Evolutionary conservation across 2,888 invertebrate species (phyloP), one percentile per base, ranked within the genome.

Genomic region (Lasius fuliginosus): DNA sequence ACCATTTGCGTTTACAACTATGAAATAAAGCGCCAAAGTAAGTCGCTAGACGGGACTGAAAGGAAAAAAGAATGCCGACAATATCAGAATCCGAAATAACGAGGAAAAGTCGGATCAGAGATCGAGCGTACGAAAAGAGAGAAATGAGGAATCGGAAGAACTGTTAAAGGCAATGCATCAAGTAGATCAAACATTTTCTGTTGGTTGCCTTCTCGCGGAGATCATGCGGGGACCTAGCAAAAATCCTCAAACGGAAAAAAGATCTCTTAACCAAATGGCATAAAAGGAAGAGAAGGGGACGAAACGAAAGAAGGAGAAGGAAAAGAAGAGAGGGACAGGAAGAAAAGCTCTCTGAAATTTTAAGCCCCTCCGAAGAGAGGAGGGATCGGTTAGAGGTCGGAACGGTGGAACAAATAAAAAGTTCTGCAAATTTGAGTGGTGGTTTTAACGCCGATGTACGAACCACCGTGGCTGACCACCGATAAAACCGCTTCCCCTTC

Each of bases 361-460:
- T 89, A 84, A 87, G 87, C 75, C 75, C 36, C 64, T 64, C 40
- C 79, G 85, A 82, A 65, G 74, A 76, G 49, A 49, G 49, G 18
- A 27, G 23, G 23, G 33, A 5, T 27, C 62, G 88, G 62, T 84
- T 74, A 62, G 64, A 46, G 82, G 71, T 36, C 9, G 84, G 69
- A 71, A 76, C 69, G 30, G 85, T 74, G 73, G 86, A 83, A 83
- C 81, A 84, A 88, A 91, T 90, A 92, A 91, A 89, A 91, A 89
- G 89, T 88, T 89, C 89, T 86, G 91, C 89, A 92, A 92, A 92
- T 92, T 92, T 92, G 91, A 92, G 89, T 92, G 91, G 89, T 86
- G 92, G 90, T 91, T 92, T 89, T 91, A 89, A 89, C 87, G 87
- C 84, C 82, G 86, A 67, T 85, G 86, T 86, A 85, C 86, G 86